Evolutionary conservation across 2,113 vertebrate genomes (phyloP).

Genomic region (Lichenostomus cassidix): DNA sequence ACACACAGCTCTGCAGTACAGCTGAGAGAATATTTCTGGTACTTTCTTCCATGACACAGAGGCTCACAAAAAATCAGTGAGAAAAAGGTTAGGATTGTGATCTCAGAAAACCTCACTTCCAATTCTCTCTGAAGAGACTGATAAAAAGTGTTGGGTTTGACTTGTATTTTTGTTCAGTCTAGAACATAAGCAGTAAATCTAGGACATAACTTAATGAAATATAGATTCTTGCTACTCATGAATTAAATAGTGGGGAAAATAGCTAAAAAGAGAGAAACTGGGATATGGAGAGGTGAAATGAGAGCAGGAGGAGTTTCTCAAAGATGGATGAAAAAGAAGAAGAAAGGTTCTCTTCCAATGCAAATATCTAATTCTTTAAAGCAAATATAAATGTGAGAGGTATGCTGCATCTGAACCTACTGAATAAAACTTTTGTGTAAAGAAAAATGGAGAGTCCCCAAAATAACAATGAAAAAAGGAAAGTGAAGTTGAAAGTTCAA

Average conservation of each 20-base stretch:
- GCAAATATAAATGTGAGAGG: background rate
- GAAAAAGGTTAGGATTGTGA: background rate
- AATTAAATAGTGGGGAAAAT: background rate
- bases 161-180: background rate
- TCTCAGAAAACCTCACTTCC: background rate
- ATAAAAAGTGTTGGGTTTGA: background rate
- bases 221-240: background rate
- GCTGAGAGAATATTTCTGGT: constrained; percentile 4
- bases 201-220: background rate
- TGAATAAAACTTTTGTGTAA: background rate
- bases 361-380: background rate
- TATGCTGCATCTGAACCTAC: background rate
- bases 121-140: background rate
- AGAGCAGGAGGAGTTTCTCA: background rate
- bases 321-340: background rate
- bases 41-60: background rate
- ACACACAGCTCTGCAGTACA: background rate
- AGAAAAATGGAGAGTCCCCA: background rate
- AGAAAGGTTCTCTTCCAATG: background rate
- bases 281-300: background rate
- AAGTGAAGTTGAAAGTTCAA: background rate
- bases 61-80: background rate
- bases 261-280: background rate
- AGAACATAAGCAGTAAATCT: background rate
- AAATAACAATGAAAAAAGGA: background rate